Percentiles rank a stretch among this genome's conserved stretches.
Evolutionary conservation across 2,888 invertebrate species (phyloP).

Genomic region (Monopis laevigella): DNA sequence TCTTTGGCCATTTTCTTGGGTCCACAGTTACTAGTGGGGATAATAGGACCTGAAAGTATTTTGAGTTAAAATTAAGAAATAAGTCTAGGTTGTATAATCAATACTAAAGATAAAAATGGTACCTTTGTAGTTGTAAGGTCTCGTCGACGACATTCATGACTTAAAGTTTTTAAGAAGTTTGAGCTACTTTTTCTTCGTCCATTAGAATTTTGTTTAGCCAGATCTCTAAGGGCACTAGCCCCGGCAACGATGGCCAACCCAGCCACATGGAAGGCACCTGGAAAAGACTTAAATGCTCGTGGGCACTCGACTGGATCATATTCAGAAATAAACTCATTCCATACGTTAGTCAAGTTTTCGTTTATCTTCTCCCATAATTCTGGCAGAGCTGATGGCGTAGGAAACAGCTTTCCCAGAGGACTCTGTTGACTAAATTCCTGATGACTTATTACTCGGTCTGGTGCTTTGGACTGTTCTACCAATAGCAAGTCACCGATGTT

Average conservation of each 20-base stretch:
- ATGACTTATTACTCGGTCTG: conserved; percentile 36
- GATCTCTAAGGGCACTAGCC: conserved; percentile 71
- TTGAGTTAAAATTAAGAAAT: neutral
- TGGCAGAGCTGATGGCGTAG: conserved; percentile 70
- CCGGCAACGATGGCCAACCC: conserved; percentile 72
- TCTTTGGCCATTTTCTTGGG: conserved; percentile 52
- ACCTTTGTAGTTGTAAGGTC: conserved; percentile 51
- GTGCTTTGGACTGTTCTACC: conserved; percentile 52
- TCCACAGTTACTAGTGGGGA: conserved; percentile 51
- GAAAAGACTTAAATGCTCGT: conserved; percentile 67
- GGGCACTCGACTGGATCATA: conserved; percentile 82
- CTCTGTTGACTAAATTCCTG: conserved; percentile 38
- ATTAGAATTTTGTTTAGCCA: conserved; percentile 58
- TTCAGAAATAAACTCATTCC: conserved; percentile 83
- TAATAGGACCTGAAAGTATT: conserved; percentile 37
- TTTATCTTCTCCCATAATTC: conserved; percentile 73
- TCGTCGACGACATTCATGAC: conserved; percentile 44
- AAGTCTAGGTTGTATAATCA: neutral
- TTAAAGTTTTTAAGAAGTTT: conserved; percentile 47
- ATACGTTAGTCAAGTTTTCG: conserved; percentile 75
- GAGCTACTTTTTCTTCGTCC: conserved; percentile 46
- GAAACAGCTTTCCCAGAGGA: conserved; percentile 64
- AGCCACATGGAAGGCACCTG: conserved; percentile 68
- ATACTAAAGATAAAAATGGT: conserved; percentile 13
- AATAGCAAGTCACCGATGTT: conserved; percentile 80